phyloP scores from a whole-genome alignment of 2,797 vertebrate species.

The Enteromius trimaculatus region DNA sequence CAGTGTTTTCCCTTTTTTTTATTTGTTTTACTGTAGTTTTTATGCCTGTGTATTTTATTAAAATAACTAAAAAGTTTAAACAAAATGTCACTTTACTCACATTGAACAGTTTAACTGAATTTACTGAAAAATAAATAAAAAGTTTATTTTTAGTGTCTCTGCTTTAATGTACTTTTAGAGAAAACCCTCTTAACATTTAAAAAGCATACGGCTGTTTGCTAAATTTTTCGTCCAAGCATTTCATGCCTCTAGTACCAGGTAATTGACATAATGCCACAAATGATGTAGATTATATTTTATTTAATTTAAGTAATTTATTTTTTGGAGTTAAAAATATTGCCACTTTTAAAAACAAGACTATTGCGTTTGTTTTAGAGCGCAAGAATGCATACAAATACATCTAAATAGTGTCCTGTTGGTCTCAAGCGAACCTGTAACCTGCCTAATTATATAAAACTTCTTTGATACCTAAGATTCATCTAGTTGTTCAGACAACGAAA shows the following conservation, averaged over 20 bases:
- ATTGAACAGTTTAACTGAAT: background rate
- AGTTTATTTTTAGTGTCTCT: background rate
- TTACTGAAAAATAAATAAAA: background rate
- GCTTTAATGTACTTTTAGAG: background rate
- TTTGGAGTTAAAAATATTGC: background rate
- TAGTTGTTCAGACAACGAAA: background rate
- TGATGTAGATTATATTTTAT: background rate
- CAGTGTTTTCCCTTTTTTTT: background rate
- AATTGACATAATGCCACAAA: background rate
- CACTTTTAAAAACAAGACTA: background rate
- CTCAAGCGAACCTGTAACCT: background rate
- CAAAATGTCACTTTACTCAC: background rate
- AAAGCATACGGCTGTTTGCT: background rate
- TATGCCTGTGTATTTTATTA: background rate
- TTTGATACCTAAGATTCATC: background rate
- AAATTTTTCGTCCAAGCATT: background rate
- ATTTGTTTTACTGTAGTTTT: background rate
- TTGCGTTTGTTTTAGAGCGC: background rate
- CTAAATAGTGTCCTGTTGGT: background rate
- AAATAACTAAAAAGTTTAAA: background rate
- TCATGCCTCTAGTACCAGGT: background rate
- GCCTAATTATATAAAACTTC: background rate
- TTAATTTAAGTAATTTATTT: too few relatives aligned
- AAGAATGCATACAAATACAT: background rate
- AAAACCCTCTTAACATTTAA: background rate